A percentile compares a stretch with the other conserved stretches of the same genome.
These are phyloP conservation scores for Diarsia rubi DNA, from an alignment of 2,888 invertebrate genomes.

Conservation along the genomic window DNA sequence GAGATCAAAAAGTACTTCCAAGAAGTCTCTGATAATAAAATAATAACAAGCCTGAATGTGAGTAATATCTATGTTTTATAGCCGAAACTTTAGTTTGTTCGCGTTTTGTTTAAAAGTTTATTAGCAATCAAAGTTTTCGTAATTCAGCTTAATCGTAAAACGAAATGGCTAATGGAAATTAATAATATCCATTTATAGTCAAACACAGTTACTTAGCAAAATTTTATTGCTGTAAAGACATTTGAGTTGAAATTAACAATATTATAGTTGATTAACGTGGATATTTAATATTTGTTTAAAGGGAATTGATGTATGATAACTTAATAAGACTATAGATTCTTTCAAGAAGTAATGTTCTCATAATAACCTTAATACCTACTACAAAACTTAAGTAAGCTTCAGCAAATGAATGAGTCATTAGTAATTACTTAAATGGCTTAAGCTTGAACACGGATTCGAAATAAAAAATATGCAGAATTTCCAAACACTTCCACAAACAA, in stretches of 20 bases:
- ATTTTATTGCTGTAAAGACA: conserved; percentile 28
- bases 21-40: conserved; percentile 74
- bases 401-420: neutral
- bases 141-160: conserved; percentile 61
- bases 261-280: conserved; percentile 2
- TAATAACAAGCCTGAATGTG: conserved; percentile 71
- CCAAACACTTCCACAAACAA: neutral
- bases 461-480: neutral
- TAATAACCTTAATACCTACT: neutral
- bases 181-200: conserved; percentile 54
- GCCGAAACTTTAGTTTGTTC: conserved; percentile 64
- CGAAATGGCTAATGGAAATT: conserved; percentile 60
- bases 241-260: conserved; percentile 45
- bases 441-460: neutral
- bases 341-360: neutral
- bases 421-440: neutral
- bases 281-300: conserved; percentile 31
- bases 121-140: conserved; percentile 60
- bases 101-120: conserved; percentile 63
- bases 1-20: conserved; percentile 65
- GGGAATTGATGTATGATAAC: neutral
- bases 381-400: neutral
- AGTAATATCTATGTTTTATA: conserved; percentile 71
- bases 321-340: neutral
- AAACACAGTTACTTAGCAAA: conserved; percentile 52